Conservation (phyloP, 1,140 invertebrate species). For the Pseudobourletiella spinata region DNA sequence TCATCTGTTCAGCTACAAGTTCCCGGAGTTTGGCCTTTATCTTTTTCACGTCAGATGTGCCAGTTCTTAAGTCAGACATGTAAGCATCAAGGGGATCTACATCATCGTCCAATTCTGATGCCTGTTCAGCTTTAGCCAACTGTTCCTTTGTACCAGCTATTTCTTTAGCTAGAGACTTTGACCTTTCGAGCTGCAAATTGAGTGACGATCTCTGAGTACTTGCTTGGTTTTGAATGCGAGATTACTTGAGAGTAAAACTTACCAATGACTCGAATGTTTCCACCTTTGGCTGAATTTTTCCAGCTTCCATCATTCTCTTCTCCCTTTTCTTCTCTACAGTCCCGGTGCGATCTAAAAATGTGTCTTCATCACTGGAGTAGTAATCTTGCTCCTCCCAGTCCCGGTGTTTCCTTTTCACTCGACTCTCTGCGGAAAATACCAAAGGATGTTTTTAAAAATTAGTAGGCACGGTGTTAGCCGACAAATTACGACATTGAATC, state of each 20-base stretch:
- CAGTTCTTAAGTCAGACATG: constrained; percentile 55
- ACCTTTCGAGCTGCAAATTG: constrained; percentile 37
- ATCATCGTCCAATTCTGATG: constrained; percentile 40
- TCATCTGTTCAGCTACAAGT: constrained; percentile 58
- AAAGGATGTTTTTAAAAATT: not conserved
- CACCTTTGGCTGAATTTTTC: constrained; percentile 49
- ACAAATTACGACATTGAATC: not conserved
- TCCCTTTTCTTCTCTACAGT: constrained; percentile 78
- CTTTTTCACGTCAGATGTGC: constrained; percentile 45
- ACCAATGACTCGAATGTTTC: constrained; percentile 78
- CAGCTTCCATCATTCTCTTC: constrained; percentile 59
- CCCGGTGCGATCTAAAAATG: constrained; percentile 89
- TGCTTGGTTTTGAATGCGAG: constrained; percentile 9
- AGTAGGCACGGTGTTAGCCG: not conserved
- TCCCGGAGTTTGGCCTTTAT: constrained; percentile 55
- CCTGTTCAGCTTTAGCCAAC: constrained; percentile 38
- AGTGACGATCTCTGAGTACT: too few relatives aligned
- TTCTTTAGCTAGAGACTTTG: constrained; percentile 14
- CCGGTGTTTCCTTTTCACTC: constrained; percentile 56
- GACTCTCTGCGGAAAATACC: constrained; percentile 47
- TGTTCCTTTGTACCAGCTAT: constrained; percentile 23
- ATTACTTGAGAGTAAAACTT: constrained; percentile 35
- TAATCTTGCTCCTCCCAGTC: constrained; percentile 83
- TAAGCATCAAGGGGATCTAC: constrained; percentile 61
- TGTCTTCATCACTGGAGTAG: constrained; percentile 96